Conservation (phyloP, 1,140 invertebrate species). For the Heliconius melpomene region DNA sequence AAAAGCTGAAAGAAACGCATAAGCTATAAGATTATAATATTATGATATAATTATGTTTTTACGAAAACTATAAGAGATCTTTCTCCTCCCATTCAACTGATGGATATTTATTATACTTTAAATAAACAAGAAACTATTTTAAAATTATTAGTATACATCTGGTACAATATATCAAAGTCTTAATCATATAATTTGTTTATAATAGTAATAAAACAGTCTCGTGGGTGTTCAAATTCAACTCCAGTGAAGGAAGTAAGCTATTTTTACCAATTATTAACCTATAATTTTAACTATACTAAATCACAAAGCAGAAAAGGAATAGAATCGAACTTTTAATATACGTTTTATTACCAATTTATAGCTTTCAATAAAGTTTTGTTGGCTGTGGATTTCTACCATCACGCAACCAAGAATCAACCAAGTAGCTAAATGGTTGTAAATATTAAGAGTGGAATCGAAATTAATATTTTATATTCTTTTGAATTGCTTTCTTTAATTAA, state of each 20-base stretch:
- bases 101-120: neutral
- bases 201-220: neutral
- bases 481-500: no score
- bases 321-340: neutral
- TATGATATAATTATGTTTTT: no score
- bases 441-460: neutral
- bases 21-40: no score
- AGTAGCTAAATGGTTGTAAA: neutral
- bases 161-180: neutral
- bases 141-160: neutral
- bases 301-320: constrained; percentile 1
- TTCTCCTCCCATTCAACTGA: no score
- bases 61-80: no score
- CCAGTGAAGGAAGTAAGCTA: neutral
- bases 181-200: constrained; percentile 10
- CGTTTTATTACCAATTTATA: constrained; percentile 4
- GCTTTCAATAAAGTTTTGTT: constrained; percentile 7
- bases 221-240: neutral
- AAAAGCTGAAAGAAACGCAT: no score
- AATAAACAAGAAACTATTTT: neutral
- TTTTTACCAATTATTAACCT: constrained; percentile 14
- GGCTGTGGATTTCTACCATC: neutral
- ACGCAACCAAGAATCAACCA: neutral
- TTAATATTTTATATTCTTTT: neutral
- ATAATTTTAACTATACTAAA: constrained; percentile 8